Evolutionary conservation across 2,113 vertebrate genomes (phyloP).

Genomic region (Stegastes partitus): DNA sequence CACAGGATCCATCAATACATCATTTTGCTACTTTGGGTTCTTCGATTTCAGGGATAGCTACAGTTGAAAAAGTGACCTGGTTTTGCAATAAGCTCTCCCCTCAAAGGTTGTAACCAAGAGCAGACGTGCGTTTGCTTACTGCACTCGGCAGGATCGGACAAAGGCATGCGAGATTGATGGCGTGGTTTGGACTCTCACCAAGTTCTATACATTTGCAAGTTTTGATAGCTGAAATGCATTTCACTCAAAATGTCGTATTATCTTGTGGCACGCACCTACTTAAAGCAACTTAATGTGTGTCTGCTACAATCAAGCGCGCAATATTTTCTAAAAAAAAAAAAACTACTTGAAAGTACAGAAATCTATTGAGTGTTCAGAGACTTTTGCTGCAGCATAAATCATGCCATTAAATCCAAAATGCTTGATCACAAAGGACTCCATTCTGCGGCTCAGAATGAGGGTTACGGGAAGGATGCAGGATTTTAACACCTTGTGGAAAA

Average conservation of each 20-base stretch:
- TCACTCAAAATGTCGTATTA: constrained; percentile 38
- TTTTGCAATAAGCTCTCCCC: constrained; percentile 70
- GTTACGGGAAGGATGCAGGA: constrained; percentile 25
- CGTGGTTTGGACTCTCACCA: constrained; percentile 69
- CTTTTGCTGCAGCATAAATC: constrained; percentile 22
- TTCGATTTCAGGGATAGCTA: constrained; percentile 61
- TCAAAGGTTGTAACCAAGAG: constrained; percentile 71
- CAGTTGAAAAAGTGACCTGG: constrained; percentile 68
- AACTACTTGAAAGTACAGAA: constrained; percentile 14
- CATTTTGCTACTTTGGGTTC: constrained; percentile 57
- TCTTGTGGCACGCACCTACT: constrained; percentile 54
- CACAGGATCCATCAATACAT: constrained; percentile 57
- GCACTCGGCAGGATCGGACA: constrained; percentile 56
- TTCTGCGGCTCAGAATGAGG: constrained; percentile 26
- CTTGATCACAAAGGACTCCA: constrained; percentile 26
- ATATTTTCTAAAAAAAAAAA: too few relatives aligned
- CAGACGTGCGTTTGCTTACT: constrained; percentile 72
- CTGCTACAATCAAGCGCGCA: constrained; percentile 16
- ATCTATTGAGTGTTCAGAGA: not conserved
- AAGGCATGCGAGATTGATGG: constrained; percentile 57
- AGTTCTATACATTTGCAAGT: constrained; percentile 54
- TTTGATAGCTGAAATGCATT: constrained; percentile 60
- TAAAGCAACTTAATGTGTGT: constrained; percentile 53
- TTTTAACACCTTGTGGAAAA: constrained; percentile 50
- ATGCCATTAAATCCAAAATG: constrained; percentile 35